These are phyloP conservation scores for Leucophenga maculata DNA, from an alignment of 2,888 invertebrate species.

Conservation along the genomic window DNA sequence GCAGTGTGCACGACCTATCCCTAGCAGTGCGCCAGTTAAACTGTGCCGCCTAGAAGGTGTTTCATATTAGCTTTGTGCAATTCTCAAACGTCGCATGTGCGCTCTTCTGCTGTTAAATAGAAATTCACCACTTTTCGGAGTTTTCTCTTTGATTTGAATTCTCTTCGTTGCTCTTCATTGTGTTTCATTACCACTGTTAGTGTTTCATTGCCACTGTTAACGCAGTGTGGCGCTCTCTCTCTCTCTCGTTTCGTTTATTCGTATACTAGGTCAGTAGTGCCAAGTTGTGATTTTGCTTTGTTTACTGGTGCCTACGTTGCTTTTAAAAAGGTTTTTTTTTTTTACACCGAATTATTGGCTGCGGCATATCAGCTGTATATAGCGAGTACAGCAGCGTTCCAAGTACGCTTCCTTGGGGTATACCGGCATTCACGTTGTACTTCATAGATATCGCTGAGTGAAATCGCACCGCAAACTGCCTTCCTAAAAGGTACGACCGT, in stretches of 20 bases:
- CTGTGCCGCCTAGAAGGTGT: background rate
- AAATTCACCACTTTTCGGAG: slow-evolving; percentile 62
- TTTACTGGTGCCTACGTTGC: background rate
- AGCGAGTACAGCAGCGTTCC: no score
- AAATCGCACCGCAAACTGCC: no score
- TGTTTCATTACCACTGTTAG: slow-evolving; percentile 5
- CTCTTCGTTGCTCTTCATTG: background rate
- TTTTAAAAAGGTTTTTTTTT: no score
- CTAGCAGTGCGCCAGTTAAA: slow-evolving; percentile 1
- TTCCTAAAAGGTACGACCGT: no score
- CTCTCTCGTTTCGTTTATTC: slow-evolving; percentile 5
- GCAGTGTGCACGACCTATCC: slow-evolving; percentile 40
- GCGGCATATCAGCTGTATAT: no score
- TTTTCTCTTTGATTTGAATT: slow-evolving; percentile 42
- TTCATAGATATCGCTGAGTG: no score
- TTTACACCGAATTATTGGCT: no score
- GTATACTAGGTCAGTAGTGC: slow-evolving; percentile 68
- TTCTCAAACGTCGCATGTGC: slow-evolving; percentile 30
- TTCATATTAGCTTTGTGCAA: slow-evolving; percentile 31
- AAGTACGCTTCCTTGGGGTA: no score
- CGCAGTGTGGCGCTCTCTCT: background rate
- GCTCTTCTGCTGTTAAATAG: slow-evolving; percentile 52
- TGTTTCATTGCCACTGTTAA: slow-evolving; percentile 9
- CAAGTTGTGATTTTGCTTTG: no score
- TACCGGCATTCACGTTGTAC: no score